phyloP scores from a whole-genome alignment of 2,113 vertebrate species.

The Suncus etruscus region DNA sequence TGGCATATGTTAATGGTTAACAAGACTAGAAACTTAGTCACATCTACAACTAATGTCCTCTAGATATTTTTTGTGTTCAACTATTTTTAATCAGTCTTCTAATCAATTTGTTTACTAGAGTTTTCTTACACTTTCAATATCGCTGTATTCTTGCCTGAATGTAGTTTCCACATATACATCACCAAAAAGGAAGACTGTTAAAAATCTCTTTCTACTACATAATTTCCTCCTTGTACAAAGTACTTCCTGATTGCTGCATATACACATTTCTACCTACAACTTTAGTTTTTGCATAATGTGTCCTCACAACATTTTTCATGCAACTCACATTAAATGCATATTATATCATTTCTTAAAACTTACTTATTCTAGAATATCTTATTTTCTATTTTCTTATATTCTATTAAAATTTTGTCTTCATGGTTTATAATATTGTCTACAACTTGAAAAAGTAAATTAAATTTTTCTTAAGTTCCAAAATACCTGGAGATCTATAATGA shows the following conservation, averaged over 20 bases:
- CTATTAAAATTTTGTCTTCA: background rate
- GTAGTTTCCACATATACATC: background rate
- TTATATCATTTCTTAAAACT: too few relatives aligned
- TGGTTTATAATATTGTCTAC: background rate
- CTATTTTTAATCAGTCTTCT: background rate
- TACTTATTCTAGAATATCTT: background rate
- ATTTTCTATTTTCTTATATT: slow-evolving; percentile 4
- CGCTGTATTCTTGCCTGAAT: background rate
- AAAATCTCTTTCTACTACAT: background rate
- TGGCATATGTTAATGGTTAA: background rate
- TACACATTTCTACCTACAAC: background rate
- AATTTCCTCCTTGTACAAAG: background rate
- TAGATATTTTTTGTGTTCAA: background rate
- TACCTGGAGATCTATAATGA: background rate
- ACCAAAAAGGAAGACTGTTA: background rate
- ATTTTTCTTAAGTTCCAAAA: background rate
- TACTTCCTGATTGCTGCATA: background rate
- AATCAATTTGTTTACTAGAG: background rate
- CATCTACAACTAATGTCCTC: background rate
- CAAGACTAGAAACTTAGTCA: background rate
- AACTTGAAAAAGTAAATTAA: background rate
- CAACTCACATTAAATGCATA: background rate
- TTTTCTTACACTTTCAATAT: background rate
- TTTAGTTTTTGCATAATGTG: background rate
- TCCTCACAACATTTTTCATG: background rate